Percentiles rank a stretch among this genome's conserved stretches.
These are phyloP conservation scores for Papilio machaon DNA, from an alignment of 1,140 invertebrate species.

Conservation along the genomic window DNA sequence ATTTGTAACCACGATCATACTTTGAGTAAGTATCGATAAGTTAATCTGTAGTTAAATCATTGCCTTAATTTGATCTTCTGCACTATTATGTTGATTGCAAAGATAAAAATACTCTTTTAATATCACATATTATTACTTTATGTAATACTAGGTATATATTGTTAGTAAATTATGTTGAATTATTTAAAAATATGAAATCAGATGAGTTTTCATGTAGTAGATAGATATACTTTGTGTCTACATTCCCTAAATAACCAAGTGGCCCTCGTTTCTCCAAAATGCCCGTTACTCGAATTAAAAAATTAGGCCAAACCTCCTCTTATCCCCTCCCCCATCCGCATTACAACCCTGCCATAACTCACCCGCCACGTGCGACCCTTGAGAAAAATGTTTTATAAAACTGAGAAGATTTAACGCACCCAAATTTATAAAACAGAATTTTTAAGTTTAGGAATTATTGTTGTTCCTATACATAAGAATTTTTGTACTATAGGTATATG, in stretches of 20 bases:
- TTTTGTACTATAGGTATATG: no score
- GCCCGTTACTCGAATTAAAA: slow-evolving; percentile 56
- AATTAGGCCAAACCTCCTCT: slow-evolving; percentile 70
- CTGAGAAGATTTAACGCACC: slow-evolving; percentile 72
- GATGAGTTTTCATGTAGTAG: not conserved
- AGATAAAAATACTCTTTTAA: no score
- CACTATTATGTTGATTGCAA: no score
- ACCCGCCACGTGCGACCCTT: slow-evolving; percentile 71
- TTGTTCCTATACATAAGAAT: not conserved
- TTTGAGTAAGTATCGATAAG: no score
- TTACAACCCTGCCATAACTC: slow-evolving; percentile 64
- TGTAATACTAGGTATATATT: no score
- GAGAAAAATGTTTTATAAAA: slow-evolving; percentile 80
- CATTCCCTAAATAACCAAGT: not conserved
- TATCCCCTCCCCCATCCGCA: slow-evolving; percentile 43
- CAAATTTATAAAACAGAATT: slow-evolving; percentile 48
- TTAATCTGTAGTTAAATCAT: no score
- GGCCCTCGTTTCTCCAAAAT: not conserved
- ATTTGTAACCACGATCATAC: no score
- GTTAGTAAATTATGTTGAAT: slow-evolving; percentile 15
- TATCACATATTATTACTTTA: no score
- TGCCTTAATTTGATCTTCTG: no score
- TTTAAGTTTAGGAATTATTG: not conserved
- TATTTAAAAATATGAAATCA: not conserved
- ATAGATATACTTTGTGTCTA: not conserved